Evolutionary conservation across 2,888 invertebrate species (phyloP).

Genomic region (Thymelicus lineola): DNA sequence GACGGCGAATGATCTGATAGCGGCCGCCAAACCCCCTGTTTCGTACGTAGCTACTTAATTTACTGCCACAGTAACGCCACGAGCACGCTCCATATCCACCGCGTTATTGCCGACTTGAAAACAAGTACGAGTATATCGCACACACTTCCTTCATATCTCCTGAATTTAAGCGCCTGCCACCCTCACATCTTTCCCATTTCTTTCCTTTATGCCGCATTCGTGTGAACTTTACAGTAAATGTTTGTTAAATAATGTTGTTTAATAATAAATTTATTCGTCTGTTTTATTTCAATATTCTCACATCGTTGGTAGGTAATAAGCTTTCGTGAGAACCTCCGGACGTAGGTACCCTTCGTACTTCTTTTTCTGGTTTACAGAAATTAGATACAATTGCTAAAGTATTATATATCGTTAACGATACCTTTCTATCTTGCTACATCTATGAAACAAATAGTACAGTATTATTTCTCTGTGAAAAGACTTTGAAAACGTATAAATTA

Average conservation of each 20-base stretch:
- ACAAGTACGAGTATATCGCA: slow-evolving; percentile 80
- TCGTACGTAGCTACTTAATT: slow-evolving; percentile 66
- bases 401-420: slow-evolving; percentile 31
- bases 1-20: slow-evolving; percentile 68
- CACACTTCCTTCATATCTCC: slow-evolving; percentile 79
- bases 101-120: slow-evolving; percentile 83
- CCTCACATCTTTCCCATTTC: slow-evolving; percentile 65
- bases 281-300: slow-evolving; percentile 17
- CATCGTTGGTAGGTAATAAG: background rate
- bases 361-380: slow-evolving; percentile 17
- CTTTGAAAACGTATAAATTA: slow-evolving; percentile 25
- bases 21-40: slow-evolving; percentile 63
- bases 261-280: slow-evolving; percentile 23
- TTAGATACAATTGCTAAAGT: slow-evolving; percentile 24
- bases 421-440: slow-evolving; percentile 16
- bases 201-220: slow-evolving; percentile 45
- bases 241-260: slow-evolving; percentile 27
- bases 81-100: slow-evolving; percentile 80
- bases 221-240: slow-evolving; percentile 30
- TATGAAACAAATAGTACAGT: slow-evolving; percentile 18
- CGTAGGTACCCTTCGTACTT: background rate
- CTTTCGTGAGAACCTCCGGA: background rate
- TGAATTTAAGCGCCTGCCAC: slow-evolving; percentile 74
- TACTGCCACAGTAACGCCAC: slow-evolving; percentile 81
- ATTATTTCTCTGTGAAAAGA: slow-evolving; percentile 14